phyloP scores from a whole-genome alignment of 2,113 vertebrate genomes.

The Thunnus maccoyii region DNA sequence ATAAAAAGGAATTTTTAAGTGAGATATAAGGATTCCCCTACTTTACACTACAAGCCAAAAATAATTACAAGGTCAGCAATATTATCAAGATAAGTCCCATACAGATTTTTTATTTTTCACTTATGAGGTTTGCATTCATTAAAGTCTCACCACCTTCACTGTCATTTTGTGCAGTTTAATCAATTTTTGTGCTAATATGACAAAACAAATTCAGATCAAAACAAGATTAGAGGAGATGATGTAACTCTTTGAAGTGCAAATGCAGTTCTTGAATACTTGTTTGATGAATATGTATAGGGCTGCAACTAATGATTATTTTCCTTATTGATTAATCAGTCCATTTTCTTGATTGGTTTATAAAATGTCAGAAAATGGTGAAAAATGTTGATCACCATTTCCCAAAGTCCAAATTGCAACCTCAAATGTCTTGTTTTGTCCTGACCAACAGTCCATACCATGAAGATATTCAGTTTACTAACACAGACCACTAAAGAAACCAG shows the following conservation, averaged over 20 bases:
- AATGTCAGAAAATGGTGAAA: too few species aligned
- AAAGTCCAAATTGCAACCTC: too few species aligned
- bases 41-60: conserved; percentile 73
- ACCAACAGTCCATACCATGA: too few species aligned
- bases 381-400: too few species aligned
- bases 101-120: conserved; percentile 12
- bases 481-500: too few species aligned
- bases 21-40: conserved; percentile 56
- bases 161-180: conserved; percentile 1
- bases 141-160: conserved; percentile 16
- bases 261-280: neutral
- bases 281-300: neutral
- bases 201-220: conserved; percentile 19
- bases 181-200: neutral
- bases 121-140: conserved; percentile 40
- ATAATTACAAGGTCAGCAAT: conserved; percentile 64
- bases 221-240: neutral
- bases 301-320: too few species aligned
- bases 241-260: conserved; percentile 16
- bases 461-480: neutral
- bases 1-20: conserved; percentile 82
- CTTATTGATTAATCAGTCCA: too few species aligned
- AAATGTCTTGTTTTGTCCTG: too few species aligned
- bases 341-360: too few species aligned
- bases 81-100: conserved; percentile 47